Evolutionary conservation across 2,797 vertebrate species (phyloP).

Genomic region (Phalanger gymnotis): DNA sequence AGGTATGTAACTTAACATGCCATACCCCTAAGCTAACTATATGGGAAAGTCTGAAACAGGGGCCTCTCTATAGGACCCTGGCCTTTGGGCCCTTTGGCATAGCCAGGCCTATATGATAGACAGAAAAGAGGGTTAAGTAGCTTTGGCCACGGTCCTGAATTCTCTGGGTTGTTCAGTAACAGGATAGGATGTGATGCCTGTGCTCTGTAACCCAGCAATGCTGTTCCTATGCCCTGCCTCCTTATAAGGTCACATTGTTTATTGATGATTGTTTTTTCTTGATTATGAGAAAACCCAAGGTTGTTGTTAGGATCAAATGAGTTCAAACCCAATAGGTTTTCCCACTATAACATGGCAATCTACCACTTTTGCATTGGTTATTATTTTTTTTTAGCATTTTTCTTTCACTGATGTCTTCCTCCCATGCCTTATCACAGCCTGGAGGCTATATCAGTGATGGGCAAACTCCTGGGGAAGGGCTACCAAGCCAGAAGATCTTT

Average conservation of each 20-base stretch:
- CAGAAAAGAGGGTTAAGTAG: not conserved
- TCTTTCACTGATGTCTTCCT: not conserved
- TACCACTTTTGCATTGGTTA: not conserved
- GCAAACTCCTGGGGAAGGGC: not conserved
- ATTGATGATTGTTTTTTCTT: not conserved
- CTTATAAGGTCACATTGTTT: not conserved
- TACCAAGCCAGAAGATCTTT: not conserved
- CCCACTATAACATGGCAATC: not conserved
- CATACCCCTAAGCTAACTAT: not conserved
- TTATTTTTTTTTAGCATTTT: not conserved
- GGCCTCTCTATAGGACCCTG: not conserved
- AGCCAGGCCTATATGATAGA: not conserved
- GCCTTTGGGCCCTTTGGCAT: not conserved
- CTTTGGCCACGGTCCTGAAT: not conserved
- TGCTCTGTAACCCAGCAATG: not conserved
- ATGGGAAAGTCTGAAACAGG: not conserved
- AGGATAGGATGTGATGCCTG: not conserved
- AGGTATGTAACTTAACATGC: not conserved
- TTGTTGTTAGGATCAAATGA: not conserved
- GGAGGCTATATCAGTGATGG: not conserved
- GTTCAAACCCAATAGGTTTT: not conserved
- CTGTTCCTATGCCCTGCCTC: not conserved
- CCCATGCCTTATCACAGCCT: not conserved
- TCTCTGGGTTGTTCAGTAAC: not conserved
- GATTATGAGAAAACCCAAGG: not conserved